A percentile compares a stretch with the other conserved stretches of the same genome.
phyloP scores from a whole-genome alignment of 2,888 invertebrate genomes.

The Zootermopsis nevadensis region DNA sequence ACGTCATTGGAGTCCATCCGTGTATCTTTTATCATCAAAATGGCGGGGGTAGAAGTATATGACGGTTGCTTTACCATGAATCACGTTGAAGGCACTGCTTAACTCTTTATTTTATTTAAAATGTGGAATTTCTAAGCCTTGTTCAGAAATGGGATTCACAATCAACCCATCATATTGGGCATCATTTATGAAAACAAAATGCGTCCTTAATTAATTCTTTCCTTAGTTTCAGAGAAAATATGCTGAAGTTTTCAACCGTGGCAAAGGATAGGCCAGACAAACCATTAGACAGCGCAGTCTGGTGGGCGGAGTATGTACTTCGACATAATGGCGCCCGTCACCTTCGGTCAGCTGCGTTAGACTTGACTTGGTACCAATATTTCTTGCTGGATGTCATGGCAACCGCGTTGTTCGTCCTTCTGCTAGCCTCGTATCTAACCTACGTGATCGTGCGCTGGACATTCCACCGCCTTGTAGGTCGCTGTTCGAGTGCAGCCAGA shows the following conservation, averaged over 20 bases:
- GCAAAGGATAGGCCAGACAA: slow-evolving; percentile 56
- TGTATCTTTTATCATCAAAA: too few species aligned
- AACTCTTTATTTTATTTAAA: too few species aligned
- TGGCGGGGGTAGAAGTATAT: too few species aligned
- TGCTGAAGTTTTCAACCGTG: slow-evolving; percentile 18
- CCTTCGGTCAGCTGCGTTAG: slow-evolving; percentile 51
- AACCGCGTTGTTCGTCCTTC: background rate
- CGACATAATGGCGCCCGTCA: slow-evolving; percentile 58
- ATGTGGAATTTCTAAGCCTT: too few species aligned
- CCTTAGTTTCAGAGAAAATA: slow-evolving; percentile 22
- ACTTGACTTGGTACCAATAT: slow-evolving; percentile 53
- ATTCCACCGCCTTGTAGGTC: background rate
- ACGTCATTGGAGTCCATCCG: too few species aligned
- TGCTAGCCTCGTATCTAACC: background rate
- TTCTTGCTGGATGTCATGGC: slow-evolving; percentile 53
- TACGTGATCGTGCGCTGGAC: background rate
- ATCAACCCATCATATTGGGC: too few species aligned
- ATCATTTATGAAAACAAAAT: too few species aligned
- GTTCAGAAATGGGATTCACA: too few species aligned
- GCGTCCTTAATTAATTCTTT: too few species aligned
- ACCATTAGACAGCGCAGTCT: slow-evolving; percentile 58
- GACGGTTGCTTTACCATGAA: too few species aligned
- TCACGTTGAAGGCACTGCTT: too few species aligned
- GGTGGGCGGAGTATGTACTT: slow-evolving; percentile 60
- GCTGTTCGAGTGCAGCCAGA: too few species aligned